Evolutionary conservation across 2,113 vertebrate genomes (phyloP).

Genomic region (Vulpes lagopus): DNA sequence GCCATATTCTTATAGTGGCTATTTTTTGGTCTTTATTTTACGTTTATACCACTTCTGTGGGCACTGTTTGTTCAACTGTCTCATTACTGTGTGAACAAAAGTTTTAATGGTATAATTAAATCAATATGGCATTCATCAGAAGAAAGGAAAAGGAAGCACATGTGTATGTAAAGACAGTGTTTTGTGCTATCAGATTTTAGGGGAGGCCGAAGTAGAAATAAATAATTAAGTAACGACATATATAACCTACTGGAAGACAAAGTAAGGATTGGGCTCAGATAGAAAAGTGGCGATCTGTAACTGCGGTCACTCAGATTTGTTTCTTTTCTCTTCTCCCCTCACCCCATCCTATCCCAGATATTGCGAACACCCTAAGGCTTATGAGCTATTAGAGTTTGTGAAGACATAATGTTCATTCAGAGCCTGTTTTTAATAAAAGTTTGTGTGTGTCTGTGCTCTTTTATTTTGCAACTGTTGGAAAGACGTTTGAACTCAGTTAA

Average conservation of each 20-base stretch:
- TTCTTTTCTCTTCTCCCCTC: not conserved
- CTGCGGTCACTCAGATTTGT: not conserved
- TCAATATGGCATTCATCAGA: not conserved
- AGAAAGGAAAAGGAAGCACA: not conserved
- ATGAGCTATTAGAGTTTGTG: not conserved
- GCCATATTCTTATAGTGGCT: not conserved
- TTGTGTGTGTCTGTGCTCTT: not conserved
- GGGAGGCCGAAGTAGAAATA: not conserved
- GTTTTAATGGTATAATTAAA: not conserved
- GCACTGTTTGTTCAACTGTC: not conserved
- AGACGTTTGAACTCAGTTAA: not conserved
- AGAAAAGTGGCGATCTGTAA: not conserved
- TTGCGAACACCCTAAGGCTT: not conserved
- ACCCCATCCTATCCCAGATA: not conserved
- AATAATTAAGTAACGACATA: not conserved
- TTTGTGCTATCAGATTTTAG: not conserved
- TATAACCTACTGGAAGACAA: not conserved
- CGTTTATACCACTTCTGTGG: not conserved
- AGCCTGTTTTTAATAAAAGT: not conserved
- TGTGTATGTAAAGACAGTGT: not conserved
- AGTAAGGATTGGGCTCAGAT: not conserved
- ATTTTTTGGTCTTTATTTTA: not conserved
- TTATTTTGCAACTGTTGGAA: not conserved
- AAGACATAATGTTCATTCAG: not conserved
- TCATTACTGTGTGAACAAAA: not conserved